phyloP scores from a whole-genome alignment of 2,797 vertebrate genomes.

The Sphaeramia orbicularis region DNA sequence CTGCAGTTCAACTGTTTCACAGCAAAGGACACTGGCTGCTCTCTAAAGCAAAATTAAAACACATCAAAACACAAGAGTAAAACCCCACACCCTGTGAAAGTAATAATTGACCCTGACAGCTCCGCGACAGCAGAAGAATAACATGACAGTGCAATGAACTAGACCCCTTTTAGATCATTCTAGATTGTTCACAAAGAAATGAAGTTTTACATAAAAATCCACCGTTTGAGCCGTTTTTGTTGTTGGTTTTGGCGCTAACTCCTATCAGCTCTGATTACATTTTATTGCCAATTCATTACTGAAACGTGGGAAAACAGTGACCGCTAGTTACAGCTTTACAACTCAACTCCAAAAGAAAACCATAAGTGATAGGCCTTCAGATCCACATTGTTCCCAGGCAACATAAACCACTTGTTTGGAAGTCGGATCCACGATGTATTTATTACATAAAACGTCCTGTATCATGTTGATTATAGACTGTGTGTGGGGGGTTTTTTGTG shows the following conservation, averaged over 20 bases:
- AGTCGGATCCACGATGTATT: too few species aligned
- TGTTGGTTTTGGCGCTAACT: constrained; percentile 7
- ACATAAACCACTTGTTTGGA: too few species aligned
- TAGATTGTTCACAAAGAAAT: constrained; percentile 4
- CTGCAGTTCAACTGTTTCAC: constrained; percentile 6
- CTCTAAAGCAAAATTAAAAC: neutral
- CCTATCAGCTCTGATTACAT: neutral
- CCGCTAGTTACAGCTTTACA: neutral
- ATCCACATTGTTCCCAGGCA: too few species aligned
- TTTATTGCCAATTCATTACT: neutral
- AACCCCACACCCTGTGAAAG: neutral
- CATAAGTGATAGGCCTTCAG: neutral
- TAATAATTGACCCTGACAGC: neutral
- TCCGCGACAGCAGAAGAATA: neutral
- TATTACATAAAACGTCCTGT: too few species aligned
- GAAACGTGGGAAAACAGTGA: neutral
- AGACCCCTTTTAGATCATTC: neutral
- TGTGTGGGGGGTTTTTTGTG: too few species aligned
- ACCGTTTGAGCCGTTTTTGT: too few species aligned
- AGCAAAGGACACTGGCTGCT: neutral
- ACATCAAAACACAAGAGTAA: neutral
- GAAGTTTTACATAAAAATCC: neutral
- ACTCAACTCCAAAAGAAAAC: neutral
- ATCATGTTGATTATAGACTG: too few species aligned
- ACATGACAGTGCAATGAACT: constrained; percentile 19